phyloP scores from a whole-genome alignment of 2,113 vertebrate genomes.

The Eretmochelys imbricata region DNA sequence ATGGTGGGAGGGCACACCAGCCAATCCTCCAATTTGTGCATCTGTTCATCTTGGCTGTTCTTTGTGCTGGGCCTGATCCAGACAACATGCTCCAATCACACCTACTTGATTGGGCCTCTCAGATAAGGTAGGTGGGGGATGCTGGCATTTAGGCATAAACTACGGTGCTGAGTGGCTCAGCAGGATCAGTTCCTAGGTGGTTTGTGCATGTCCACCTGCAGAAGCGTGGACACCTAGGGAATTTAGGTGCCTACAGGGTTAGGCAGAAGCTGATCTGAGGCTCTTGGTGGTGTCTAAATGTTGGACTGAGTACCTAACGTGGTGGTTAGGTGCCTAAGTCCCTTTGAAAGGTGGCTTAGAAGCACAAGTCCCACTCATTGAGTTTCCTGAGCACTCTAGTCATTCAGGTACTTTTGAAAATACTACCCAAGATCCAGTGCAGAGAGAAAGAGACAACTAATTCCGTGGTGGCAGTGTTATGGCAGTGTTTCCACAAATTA shows the following conservation, averaged over 20 bases:
- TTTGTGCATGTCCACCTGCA: too few relatives aligned
- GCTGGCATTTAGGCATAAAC: too few relatives aligned
- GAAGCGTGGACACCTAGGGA: too few relatives aligned
- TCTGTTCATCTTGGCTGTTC: too few relatives aligned
- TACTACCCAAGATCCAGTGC: not conserved
- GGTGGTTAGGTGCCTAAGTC: not conserved
- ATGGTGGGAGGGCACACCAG: too few relatives aligned
- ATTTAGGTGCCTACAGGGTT: not conserved
- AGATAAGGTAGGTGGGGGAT: too few relatives aligned
- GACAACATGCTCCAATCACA: too few relatives aligned
- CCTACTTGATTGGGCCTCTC: too few relatives aligned
- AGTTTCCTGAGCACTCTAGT: not conserved
- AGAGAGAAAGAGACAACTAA: not conserved
- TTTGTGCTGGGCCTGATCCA: too few relatives aligned
- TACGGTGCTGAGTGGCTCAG: too few relatives aligned
- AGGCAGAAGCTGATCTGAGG: not conserved
- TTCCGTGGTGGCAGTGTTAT: not conserved
- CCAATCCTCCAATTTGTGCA: too few relatives aligned
- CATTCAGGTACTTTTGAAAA: not conserved
- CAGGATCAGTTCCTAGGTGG: too few relatives aligned
- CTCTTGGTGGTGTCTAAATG: not conserved
- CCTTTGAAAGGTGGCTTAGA: not conserved
- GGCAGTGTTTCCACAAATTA: not conserved
- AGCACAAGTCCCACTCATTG: not conserved
- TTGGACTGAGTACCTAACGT: not conserved